Percentiles rank a stretch among this genome's conserved stretches.
Evolutionary conservation across 1,140 invertebrate genomes (phyloP).

Genomic region (Brachionus koreanus): DNA sequence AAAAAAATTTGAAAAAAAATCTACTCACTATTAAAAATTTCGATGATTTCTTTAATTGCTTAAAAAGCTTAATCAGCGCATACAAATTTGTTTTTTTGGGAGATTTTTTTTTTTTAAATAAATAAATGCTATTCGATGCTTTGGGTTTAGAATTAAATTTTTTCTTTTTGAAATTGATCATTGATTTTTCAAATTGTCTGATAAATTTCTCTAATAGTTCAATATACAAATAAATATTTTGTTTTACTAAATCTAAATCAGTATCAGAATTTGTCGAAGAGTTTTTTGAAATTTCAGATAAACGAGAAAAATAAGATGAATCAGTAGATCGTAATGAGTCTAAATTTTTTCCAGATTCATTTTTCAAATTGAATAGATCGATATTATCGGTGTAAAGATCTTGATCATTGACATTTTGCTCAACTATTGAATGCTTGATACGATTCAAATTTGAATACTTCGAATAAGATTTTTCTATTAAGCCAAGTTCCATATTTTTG

Average conservation of each 20-base stretch:
- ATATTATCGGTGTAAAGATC: background rate
- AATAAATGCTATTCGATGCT: background rate
- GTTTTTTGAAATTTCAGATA: background rate
- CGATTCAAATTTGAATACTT: background rate
- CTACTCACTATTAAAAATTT: slow-evolving; percentile 16
- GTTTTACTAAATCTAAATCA: background rate
- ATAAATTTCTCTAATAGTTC: background rate
- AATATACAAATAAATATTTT: background rate
- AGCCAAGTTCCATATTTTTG: background rate
- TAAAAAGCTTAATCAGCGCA: background rate
- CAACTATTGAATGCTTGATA: background rate
- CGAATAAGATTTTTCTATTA: background rate
- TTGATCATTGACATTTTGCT: background rate
- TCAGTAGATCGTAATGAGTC: background rate
- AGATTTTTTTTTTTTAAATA: background rate
- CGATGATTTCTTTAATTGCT: background rate
- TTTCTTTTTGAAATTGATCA: background rate
- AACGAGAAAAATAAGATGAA: background rate
- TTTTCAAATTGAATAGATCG: background rate
- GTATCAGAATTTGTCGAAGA: background rate
- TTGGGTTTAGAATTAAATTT: background rate
- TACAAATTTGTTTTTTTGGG: background rate
- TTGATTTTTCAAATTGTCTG: background rate
- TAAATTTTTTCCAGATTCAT: no score
- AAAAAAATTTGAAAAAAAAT: background rate